Base-by-base conservation (phyloP, 2,113 vertebrate genomes). In the Hippolais icterina region DNA sequence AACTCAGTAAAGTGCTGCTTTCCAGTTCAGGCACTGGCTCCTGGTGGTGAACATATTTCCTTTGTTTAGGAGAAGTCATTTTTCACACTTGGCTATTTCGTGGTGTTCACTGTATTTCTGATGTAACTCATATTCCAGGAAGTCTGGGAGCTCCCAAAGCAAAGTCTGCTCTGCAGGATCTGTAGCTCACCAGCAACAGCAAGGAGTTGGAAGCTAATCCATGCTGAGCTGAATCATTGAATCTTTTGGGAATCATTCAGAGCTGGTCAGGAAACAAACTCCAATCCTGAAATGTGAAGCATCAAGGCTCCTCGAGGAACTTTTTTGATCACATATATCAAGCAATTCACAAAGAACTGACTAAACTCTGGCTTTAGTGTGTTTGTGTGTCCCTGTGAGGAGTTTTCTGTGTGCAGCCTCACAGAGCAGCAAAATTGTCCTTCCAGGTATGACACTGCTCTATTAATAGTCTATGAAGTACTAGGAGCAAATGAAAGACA, bases 391-490 rank as follows among this genome's bases (percentile, higher is more conserved):
- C 31, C 33, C 52, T 63, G 12, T 2, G 10, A n/a, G 4, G 42
- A 72, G 24, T 78, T 81, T 64, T 77, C n/a, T 75, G 25, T 9
- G 39, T 52, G 50, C 75, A 68, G 82, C 75, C 76, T 90, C 24
- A 0, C 56, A 44, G 71, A 83, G 69, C 18, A 90, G 60, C 57
- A 71, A 24, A 95, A 78, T 53, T 68, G 44, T 90, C 88, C 70
- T 90, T 53, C 80, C 88, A 93, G 94, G 88, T 96, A 90, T 68
- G 76, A 46, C 33, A 79, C n/a, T 42, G 57, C 65, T 94, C 92
- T 96, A 92, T 96, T 93, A 92, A 94, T 96, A 94, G 88, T 25
- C 88, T 81, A 28, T 71, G 63, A 93, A 86, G 72, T 92, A 87
- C 60, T 27, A 59, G 80, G 65, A 93, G 60, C 11, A 9, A 93